These are phyloP conservation scores for Tineola bisselliella DNA, from an alignment of 2,888 invertebrate species.

Conservation along the genomic window DNA sequence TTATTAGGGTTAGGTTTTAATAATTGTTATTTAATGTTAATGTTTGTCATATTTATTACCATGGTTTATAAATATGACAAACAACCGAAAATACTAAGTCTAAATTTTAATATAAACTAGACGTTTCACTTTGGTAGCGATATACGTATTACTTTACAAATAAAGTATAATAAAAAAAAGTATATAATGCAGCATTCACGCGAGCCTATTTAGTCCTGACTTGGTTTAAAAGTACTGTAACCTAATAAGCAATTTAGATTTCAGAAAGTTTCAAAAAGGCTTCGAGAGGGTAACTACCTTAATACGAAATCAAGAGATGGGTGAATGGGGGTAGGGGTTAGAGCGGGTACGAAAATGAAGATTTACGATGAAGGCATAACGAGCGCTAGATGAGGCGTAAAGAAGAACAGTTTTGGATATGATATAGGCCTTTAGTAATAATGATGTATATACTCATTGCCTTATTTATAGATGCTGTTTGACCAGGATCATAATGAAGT, in stretches of 20 bases:
- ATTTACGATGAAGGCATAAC: slow-evolving; percentile 66
- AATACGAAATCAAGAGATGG: slow-evolving; percentile 34
- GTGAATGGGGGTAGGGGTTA: slow-evolving; percentile 25
- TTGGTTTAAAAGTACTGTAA: too few relatives aligned
- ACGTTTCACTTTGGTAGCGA: too few relatives aligned
- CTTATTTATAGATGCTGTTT: not conserved
- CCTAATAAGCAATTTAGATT: not conserved
- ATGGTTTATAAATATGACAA: too few relatives aligned
- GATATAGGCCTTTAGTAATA: slow-evolving; percentile 12
- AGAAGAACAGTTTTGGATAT: slow-evolving; percentile 54
- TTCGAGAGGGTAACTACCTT: slow-evolving; percentile 36
- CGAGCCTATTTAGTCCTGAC: not conserved
- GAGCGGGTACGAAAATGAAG: slow-evolving; percentile 39
- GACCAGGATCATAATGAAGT: too few relatives aligned
- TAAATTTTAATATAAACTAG: too few relatives aligned
- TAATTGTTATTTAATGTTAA: too few relatives aligned
- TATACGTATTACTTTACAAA: too few relatives aligned
- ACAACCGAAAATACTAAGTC: too few relatives aligned
- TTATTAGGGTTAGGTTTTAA: too few relatives aligned
- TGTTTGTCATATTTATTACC: too few relatives aligned
- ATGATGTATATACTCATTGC: not conserved
- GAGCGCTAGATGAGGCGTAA: slow-evolving; percentile 67
- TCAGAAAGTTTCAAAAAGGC: slow-evolving; percentile 15
- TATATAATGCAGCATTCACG: too few relatives aligned
- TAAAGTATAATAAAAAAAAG: too few relatives aligned